Evolutionary conservation across 2,888 invertebrate genomes (phyloP).

Genomic region (Sarcophaga rosellei): DNA sequence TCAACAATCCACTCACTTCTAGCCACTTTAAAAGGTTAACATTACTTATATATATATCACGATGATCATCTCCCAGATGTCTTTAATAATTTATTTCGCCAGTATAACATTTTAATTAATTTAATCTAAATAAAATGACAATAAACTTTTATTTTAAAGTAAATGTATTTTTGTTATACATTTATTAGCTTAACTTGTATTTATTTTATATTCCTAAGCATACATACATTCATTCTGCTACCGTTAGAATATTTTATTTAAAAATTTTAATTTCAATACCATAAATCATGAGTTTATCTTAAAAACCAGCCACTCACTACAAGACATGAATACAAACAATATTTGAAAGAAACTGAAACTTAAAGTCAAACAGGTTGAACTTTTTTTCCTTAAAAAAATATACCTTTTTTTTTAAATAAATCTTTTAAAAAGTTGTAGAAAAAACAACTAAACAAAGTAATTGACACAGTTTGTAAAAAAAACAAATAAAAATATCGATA

Average conservation of each 20-base stretch:
- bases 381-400: conserved; percentile 6
- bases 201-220: not conserved
- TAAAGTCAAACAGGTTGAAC: conserved; percentile 42
- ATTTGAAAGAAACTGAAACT: conserved; percentile 2
- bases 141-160: no score
- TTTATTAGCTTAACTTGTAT: not conserved
- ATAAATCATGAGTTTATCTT: conserved; percentile 64
- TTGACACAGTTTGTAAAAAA: conserved; percentile 49
- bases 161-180: not conserved
- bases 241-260: conserved; percentile 45
- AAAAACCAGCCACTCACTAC: conserved; percentile 20
- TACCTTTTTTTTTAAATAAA: conserved; percentile 17
- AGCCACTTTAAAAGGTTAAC: not conserved
- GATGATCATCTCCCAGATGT: conserved; percentile 14
- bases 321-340: conserved; percentile 19
- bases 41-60: conserved; percentile 15
- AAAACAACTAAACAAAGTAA: conserved; percentile 41
- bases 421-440: conserved; percentile 9
- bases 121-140: not conserved
- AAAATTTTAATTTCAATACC: conserved; percentile 42
- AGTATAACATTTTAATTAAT: not conserved
- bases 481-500: conserved; percentile 25
- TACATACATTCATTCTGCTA: conserved; percentile 39
- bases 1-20: not conserved
- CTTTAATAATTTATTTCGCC: conserved; percentile 17